Evolutionary conservation across 1,140 invertebrate species (phyloP).

Genomic region (Musca vetustissima): DNA sequence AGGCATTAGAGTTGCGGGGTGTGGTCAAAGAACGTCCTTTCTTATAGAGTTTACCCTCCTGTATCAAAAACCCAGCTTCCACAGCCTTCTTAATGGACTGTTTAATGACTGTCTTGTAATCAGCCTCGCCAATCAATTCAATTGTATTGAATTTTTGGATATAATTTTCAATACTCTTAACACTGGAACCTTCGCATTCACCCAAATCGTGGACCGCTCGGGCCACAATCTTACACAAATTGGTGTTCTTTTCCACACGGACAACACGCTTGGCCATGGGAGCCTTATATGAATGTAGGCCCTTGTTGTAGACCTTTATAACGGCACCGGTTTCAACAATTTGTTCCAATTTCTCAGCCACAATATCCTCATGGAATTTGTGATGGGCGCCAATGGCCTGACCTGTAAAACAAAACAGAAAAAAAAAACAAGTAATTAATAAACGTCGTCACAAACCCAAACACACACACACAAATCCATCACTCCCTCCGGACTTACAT

Average conservation of each 20-base stretch:
- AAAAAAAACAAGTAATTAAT: constrained; percentile 54
- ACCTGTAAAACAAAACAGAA: too few species aligned
- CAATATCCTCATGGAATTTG: constrained; percentile 80
- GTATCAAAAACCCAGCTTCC: constrained; percentile 69
- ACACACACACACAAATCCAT: too few species aligned
- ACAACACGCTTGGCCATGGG: constrained; percentile 59
- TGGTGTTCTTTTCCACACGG: constrained; percentile 68
- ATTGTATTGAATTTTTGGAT: constrained; percentile 78
- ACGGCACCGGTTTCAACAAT: constrained; percentile 82
- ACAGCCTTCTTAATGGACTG: constrained; percentile 76
- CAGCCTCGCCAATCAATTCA: constrained; percentile 67
- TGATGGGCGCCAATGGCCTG: constrained; percentile 88
- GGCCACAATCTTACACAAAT: constrained; percentile 77
- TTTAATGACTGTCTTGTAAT: constrained; percentile 70
- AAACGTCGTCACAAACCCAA: too few species aligned
- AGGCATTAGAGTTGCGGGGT: constrained; percentile 41
- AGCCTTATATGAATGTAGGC: constrained; percentile 74
- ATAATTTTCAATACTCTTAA: constrained; percentile 82
- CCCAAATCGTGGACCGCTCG: constrained; percentile 81
- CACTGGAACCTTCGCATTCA: constrained; percentile 77
- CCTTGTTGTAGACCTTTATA: constrained; percentile 88
- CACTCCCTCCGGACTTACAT: constrained; percentile 62
- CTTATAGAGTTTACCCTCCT: constrained; percentile 75
- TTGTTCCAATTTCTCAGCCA: constrained; percentile 79
- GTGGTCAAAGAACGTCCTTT: constrained; percentile 55